Evolutionary conservation across 2,888 invertebrate species (phyloP), one percentile per base, ranked within the genome.

Genomic region (Caenorhabditis macrosperma): DNA sequence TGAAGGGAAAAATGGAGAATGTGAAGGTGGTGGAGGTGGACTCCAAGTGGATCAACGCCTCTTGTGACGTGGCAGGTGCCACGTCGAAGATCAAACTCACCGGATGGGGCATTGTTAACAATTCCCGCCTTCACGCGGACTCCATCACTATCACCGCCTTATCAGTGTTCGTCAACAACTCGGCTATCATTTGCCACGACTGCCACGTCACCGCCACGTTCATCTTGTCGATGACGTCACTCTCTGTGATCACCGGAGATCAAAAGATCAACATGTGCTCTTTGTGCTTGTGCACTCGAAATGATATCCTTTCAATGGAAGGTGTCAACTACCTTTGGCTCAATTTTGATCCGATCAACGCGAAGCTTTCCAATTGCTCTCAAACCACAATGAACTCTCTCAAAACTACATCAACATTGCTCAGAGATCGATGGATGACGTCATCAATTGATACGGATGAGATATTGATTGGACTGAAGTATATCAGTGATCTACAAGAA

Each of bases 381-480:
- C 17, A 64, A 54, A 54, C 54, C 30, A 30, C 30, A 5, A 24
- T 76, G 48, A 76, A 76, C 35, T 59, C 80, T 15, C 82, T 72
- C 59, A 82, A 80, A 57, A 64, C 77, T 0, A 82, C 80, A 2
- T 35, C 69, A 3, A 66, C 71, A 0, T 22, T 84, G 54, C 72
- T 84, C 38, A 60, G 81, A 2, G 84, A 84, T 57, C 54, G 82
- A 5, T 80, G 79, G 76, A 80, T 68, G 57, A 72, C 75, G 22
- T 55, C 78, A 10, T 68, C 79, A 2, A 67, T 78, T 10, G 84
- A 84, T 44, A 81, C 81, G 0, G 84, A 82, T 22, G 84, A 84
- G 59, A 72, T 82, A 33, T 17, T 84, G 33, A 44, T 84, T 9
- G 84, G 82, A 10, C 41, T 84, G 44, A 84, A 84, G 59, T 84